Evolutionary conservation across 2,113 vertebrate genomes (phyloP), one percentile per base, ranked within the genome.

Genomic region (Pomatorhinus ruficollis): DNA sequence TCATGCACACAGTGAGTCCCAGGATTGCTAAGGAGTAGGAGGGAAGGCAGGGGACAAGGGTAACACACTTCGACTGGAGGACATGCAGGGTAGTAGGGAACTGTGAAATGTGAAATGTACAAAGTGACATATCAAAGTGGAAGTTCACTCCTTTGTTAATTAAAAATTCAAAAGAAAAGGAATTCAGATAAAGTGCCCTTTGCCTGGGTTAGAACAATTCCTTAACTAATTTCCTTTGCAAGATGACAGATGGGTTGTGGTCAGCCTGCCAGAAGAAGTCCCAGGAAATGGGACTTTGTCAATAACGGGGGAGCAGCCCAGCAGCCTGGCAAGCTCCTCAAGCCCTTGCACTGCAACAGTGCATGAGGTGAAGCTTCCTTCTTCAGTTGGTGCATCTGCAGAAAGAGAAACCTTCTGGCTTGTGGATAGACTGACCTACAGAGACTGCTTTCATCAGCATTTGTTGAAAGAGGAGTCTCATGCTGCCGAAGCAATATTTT

Each of bases 91-190:
- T 63, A 16, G 39, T 45, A 78, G 12, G 21, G n/a, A 68, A 47
- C 22, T 35, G 15, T 71, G 66, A 71, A 82, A 70, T 66, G 23
- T 42, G 50, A 24, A 70, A 57, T 37, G 4, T 50, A 63, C 0
- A 0, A 78, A 89, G 44, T 56, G 30, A 35, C 44, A 42, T 45
- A 35, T 30, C 21, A 40, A 42, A 91, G 60, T 11, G 33, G 35
- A 85, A 65, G 19, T 85, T 93, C 37, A 78, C 37, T 91, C 47
- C 20, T 47, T 79, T 90, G 22, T 84, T 89, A 89, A 93, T 47
- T 30, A 78, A 54, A 23, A 53, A 54, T 39, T 63, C 52, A 78
- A 63, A 89, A 66, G 15, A 66, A 31, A 11, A 25, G 5, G 7
- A 12, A 42, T 90, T 78, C 11, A 82, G 52, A 88, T 77, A 74